Conservation (phyloP, 2,888 invertebrate species). For the Cataglyphis livida region DNA sequence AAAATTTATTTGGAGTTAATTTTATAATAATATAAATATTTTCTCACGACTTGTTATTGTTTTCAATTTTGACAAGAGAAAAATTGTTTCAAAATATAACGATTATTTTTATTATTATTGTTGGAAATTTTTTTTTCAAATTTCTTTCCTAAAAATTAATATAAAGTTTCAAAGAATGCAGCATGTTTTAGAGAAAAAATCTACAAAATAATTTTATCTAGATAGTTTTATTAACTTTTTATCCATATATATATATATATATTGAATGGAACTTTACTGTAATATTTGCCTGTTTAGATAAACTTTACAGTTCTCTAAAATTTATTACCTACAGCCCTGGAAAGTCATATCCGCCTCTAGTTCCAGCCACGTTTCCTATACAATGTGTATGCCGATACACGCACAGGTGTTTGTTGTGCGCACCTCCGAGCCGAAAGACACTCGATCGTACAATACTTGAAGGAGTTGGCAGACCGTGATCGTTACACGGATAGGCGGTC, state of each 20-base stretch:
- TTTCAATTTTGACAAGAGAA: neutral
- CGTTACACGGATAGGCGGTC: slow-evolving; percentile 42
- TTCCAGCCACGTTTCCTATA: neutral
- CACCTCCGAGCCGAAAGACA: slow-evolving; percentile 10
- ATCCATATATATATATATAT: neutral
- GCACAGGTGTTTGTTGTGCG: neutral
- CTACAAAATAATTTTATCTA: neutral
- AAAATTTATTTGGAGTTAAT: neutral
- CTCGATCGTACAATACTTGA: slow-evolving; percentile 23
- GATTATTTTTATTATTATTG: neutral
- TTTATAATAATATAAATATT: neutral
- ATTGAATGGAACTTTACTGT: neutral
- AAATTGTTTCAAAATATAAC: neutral
- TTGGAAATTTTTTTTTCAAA: neutral
- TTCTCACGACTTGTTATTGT: too few relatives aligned
- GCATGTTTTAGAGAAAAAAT: neutral
- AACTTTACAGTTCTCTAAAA: neutral
- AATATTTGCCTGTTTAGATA: neutral
- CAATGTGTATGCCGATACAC: neutral
- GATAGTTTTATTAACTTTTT: neutral
- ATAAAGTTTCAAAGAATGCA: neutral
- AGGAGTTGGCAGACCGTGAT: slow-evolving; percentile 52
- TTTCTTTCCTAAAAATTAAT: neutral
- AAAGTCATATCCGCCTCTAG: neutral
- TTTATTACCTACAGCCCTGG: slow-evolving; percentile 2